These are phyloP conservation scores for Sebastolobus altivelis DNA, from an alignment of 2,797 vertebrate species.

Conservation along the genomic window DNA sequence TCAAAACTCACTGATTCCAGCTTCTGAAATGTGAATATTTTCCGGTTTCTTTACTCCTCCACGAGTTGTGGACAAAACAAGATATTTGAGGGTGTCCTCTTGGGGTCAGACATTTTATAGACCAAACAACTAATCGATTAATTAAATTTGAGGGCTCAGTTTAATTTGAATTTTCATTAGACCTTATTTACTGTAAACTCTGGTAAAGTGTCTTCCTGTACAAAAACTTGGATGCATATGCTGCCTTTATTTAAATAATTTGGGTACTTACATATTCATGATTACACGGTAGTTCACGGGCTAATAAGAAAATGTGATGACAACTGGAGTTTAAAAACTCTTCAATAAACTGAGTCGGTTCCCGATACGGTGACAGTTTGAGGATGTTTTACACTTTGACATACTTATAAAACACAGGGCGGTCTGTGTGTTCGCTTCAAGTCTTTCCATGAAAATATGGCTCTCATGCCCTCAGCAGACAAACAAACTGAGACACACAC, in stretches of 20 bases:
- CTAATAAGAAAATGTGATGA: not conserved
- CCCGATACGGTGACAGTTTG: constrained; percentile 29
- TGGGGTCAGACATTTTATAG: no score
- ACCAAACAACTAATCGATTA: no score
- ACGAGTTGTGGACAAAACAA: no score
- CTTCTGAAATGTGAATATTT: no score
- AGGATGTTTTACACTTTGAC: constrained; percentile 9
- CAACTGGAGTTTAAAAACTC: not conserved
- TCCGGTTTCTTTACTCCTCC: no score
- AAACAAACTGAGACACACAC: constrained; percentile 39
- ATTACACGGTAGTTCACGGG: not conserved
- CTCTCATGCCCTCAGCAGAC: constrained; percentile 70
- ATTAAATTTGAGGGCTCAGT: no score
- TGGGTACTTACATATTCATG: not conserved
- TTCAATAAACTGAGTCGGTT: not conserved
- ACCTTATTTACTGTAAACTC: no score
- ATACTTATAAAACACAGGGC: not conserved
- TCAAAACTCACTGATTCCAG: no score
- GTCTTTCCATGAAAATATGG: constrained; percentile 63
- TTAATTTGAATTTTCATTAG: no score
- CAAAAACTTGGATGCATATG: not conserved
- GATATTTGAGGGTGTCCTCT: not conserved
- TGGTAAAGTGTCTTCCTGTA: not conserved
- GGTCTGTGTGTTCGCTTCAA: constrained; percentile 45
- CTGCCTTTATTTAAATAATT: not conserved